Evolutionary conservation across 1,140 invertebrate species (phyloP).

Genomic region (Laupala kohalensis): DNA sequence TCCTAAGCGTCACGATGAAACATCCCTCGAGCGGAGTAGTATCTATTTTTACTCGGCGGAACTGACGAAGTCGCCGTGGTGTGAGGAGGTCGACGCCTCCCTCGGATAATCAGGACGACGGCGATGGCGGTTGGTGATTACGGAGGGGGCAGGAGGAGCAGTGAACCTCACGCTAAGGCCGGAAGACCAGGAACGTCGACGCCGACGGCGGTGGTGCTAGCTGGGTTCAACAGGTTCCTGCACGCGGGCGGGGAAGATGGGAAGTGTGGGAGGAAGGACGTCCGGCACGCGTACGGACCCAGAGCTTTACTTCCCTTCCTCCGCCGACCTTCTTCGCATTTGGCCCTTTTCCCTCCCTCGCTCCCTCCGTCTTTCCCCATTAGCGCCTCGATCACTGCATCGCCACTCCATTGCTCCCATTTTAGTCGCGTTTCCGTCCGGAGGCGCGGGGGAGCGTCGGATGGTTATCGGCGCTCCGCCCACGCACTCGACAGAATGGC

Average conservation of each 20-base stretch:
- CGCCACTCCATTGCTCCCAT: background rate
- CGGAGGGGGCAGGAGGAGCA: no score
- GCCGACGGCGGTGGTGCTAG: no score
- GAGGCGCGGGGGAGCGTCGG: no score
- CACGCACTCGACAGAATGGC: no score
- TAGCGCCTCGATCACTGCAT: background rate
- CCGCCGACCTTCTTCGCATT: no score
- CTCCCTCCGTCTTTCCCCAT: background rate
- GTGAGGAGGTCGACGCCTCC: background rate
- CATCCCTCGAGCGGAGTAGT: no score
- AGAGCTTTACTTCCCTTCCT: background rate
- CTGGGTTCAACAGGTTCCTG: background rate
- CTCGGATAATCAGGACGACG: background rate
- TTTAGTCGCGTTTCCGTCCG: background rate
- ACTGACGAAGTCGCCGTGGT: background rate
- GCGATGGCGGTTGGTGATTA: background rate
- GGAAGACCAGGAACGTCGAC: background rate
- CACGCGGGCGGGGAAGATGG: no score
- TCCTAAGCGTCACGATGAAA: no score
- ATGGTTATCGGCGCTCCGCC: no score
- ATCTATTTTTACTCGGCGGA: background rate
- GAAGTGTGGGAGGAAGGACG: no score
- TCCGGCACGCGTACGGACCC: background rate
- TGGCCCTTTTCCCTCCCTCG: no score
- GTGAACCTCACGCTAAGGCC: background rate